These are phyloP conservation scores for Epinephelus awoara DNA, from an alignment of 2,797 vertebrate species.

Conservation along the genomic window DNA sequence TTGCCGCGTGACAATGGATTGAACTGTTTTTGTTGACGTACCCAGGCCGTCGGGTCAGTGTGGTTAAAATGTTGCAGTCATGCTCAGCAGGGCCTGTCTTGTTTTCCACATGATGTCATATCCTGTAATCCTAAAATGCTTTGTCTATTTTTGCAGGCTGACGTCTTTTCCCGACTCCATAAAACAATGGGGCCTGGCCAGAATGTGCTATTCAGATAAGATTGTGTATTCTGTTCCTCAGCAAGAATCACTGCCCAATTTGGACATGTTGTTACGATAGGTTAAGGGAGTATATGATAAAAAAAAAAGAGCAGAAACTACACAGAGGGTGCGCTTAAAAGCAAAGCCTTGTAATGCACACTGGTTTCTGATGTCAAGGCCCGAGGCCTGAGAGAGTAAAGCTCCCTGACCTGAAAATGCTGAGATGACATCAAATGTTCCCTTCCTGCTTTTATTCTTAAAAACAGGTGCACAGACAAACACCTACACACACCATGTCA, in stretches of 20 bases:
- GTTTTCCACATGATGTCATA: slow-evolving; percentile 68
- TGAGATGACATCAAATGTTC: slow-evolving; percentile 31
- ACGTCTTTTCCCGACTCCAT: slow-evolving; percentile 68
- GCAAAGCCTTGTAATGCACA: slow-evolving; percentile 11
- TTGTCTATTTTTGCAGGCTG: slow-evolving; percentile 75
- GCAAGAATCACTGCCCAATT: slow-evolving; percentile 51
- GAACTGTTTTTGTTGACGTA: slow-evolving; percentile 18
- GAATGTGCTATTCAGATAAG: slow-evolving; percentile 69
- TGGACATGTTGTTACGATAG: slow-evolving; percentile 37
- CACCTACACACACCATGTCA: neutral
- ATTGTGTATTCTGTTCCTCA: slow-evolving; percentile 44
- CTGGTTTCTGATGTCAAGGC: slow-evolving; percentile 27
- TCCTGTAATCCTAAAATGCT: slow-evolving; percentile 76
- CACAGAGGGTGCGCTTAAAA: slow-evolving; percentile 20
- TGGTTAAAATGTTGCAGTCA: slow-evolving; percentile 31
- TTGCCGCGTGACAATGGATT: slow-evolving; percentile 10
- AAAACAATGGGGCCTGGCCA: slow-evolving; percentile 68
- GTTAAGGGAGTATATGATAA: neutral
- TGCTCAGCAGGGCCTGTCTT: slow-evolving; percentile 32
- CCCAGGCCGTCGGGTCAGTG: neutral
- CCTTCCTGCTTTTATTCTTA: neutral
- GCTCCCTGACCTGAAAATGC: slow-evolving; percentile 47
- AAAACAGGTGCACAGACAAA: neutral
- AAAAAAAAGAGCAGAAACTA: slow-evolving; percentile 14
- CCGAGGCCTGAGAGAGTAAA: slow-evolving; percentile 26